Evolutionary conservation across 2,797 vertebrate genomes (phyloP).

Genomic region (Aplochiton taeniatus): DNA sequence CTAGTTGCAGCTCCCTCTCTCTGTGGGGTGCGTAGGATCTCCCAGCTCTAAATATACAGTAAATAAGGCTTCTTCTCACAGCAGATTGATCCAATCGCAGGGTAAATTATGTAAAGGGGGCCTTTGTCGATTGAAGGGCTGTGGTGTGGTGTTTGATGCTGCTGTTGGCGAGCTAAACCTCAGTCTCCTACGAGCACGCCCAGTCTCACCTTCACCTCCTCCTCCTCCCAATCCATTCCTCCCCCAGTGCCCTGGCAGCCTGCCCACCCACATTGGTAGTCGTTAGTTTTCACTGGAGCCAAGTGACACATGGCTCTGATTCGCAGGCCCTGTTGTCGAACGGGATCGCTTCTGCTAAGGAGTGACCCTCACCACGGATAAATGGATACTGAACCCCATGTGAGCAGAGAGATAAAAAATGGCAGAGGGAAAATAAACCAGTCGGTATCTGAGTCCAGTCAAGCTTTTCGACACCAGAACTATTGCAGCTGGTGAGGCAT

Average conservation of each 20-base stretch:
- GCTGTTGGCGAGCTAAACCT: constrained; percentile 60
- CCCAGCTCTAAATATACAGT: too few species aligned
- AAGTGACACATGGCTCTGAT: constrained; percentile 67
- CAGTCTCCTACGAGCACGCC: constrained; percentile 55
- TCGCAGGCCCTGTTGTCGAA: constrained; percentile 63
- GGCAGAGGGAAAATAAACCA: constrained; percentile 57
- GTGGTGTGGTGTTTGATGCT: constrained; percentile 62
- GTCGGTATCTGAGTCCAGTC: constrained; percentile 41
- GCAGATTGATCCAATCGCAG: constrained; percentile 62
- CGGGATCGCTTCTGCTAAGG: constrained; percentile 67
- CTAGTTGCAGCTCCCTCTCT: neutral
- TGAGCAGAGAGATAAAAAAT: constrained; percentile 67
- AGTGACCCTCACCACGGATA: constrained; percentile 59
- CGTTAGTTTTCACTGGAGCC: constrained; percentile 69
- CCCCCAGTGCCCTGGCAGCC: constrained; percentile 59
- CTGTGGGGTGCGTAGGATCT: too few species aligned
- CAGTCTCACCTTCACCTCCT: constrained; percentile 11
- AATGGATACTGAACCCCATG: constrained; percentile 66
- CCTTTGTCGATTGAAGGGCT: constrained; percentile 66
- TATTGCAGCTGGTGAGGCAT: constrained; percentile 31
- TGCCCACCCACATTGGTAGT: constrained; percentile 68
- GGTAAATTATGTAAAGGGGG: constrained; percentile 59
- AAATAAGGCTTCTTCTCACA: constrained; percentile 22
- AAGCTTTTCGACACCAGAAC: constrained; percentile 19
- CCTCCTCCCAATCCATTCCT: constrained; percentile 27